Evolutionary conservation across 2,113 vertebrate genomes (phyloP), one percentile per base, ranked within the genome.

Genomic region (Cervus canadensis): DNA sequence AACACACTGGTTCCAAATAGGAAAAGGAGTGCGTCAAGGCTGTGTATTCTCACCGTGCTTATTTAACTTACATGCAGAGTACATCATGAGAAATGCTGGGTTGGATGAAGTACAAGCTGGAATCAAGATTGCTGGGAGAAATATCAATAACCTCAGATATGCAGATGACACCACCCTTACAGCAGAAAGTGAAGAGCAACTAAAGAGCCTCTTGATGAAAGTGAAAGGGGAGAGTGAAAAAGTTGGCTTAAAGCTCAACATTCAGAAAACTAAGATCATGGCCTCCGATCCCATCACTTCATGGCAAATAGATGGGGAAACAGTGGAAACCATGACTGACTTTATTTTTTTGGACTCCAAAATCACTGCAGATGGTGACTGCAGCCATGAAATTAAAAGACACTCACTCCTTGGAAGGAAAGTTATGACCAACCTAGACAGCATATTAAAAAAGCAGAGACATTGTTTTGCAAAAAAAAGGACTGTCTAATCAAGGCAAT

Each of bases 11-110:
- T 21, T 36, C 8, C 64, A 67, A 36, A 36, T n/a, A 21, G 33
- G 16, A 21, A 67, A 67, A 67, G 16, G 2, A 67, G 33, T 67
- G 5, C 0, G 0, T n/a, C 17, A 36, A 67, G 16, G 8, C 8
- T 10, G 33, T n/a, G 4, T 67, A 36, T 21, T 10, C 1, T 36
- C 33, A 67, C 33, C 4, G 8, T 67, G 8, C 33, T 36, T 67
- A 21, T 36, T 67, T 36, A 67, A 67, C 4, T 67, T 36, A 0
- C 19, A 36, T 21, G 64, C 33, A 67, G 33, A 67, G 16, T 67
- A 67, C 17, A 36, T 67, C 33, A 67, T 36, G 16, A 36, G 16
- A 67, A 67, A 67, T 7, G 0, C 64, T 67, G 64, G 33, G 8
- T 4, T 67, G 33, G 8, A 67, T 0, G 33, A 67, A 67, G 8